Conservation (phyloP, 1,140 invertebrate genomes). For the Musca domestica region DNA sequence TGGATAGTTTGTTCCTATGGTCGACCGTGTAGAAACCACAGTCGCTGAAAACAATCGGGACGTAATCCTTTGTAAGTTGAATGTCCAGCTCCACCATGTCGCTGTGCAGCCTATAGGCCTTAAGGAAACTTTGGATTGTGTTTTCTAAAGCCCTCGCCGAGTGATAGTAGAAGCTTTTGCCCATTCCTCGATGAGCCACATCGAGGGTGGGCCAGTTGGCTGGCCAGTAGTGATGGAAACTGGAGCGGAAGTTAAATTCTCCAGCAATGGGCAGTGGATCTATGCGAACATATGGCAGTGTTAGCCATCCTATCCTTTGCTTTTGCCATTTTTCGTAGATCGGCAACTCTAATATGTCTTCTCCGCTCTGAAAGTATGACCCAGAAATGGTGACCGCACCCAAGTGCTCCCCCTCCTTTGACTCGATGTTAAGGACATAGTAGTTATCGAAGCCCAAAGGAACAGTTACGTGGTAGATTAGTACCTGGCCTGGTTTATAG, state of each 20-base stretch:
- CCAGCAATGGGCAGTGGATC: slow-evolving; percentile 67
- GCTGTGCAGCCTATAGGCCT: slow-evolving; percentile 78
- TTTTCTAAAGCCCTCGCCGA: slow-evolving; percentile 75
- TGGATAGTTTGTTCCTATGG: slow-evolving; percentile 71
- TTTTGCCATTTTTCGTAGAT: slow-evolving; percentile 27
- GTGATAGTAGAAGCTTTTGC: slow-evolving; percentile 60
- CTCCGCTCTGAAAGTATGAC: slow-evolving; percentile 58
- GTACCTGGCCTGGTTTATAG: slow-evolving; percentile 31
- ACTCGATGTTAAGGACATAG: slow-evolving; percentile 32
- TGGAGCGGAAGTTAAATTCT: slow-evolving; percentile 73
- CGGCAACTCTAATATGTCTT: slow-evolving; percentile 68
- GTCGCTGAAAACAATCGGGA: slow-evolving; percentile 93
- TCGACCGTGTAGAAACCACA: slow-evolving; percentile 83
- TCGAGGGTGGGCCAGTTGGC: slow-evolving; percentile 77
- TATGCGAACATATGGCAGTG: slow-evolving; percentile 64
- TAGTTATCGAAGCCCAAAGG: slow-evolving; percentile 30
- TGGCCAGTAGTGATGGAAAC: slow-evolving; percentile 83
- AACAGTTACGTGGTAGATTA: slow-evolving; percentile 41
- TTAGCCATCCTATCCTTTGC: slow-evolving; percentile 51
- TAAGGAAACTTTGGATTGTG: slow-evolving; percentile 85
- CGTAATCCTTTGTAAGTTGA: slow-evolving; percentile 86
- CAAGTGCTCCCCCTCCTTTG: slow-evolving; percentile 49
- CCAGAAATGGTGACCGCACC: slow-evolving; percentile 76
- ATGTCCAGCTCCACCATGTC: slow-evolving; percentile 97
- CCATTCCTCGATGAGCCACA: slow-evolving; percentile 86